phyloP scores from a whole-genome alignment of 1,140 invertebrate genomes.

The Cydia splendana region DNA sequence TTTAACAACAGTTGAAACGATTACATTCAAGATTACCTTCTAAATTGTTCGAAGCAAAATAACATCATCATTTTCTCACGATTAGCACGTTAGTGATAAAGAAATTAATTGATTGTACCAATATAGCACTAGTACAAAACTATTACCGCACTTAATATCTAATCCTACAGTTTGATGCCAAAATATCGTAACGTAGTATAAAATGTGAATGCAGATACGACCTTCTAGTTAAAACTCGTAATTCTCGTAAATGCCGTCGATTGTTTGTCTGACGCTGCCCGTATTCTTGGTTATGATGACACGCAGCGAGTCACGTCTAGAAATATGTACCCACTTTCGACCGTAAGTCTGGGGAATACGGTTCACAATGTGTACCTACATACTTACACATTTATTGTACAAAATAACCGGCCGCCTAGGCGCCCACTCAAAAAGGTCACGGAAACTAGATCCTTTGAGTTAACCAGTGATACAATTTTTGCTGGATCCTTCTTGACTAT shows the following conservation, averaged over 20 bases:
- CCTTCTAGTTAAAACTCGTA: background rate
- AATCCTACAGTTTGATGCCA: background rate
- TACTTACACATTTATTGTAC: background rate
- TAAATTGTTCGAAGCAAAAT: background rate
- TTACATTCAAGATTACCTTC: no score
- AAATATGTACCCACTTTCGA: background rate
- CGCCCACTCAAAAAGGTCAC: constrained; percentile 5
- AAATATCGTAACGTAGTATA: background rate
- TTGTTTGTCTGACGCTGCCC: background rate
- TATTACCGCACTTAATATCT: constrained; percentile 1
- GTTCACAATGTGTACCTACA: background rate
- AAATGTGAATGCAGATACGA: background rate
- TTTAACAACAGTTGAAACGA: no score
- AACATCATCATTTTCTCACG: background rate
- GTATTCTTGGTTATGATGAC: constrained; percentile 4
- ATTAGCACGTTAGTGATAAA: background rate
- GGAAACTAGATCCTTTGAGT: background rate
- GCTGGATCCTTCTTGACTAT: no score
- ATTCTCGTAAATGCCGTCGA: background rate
- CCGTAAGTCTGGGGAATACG: background rate
- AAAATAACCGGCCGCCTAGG: background rate
- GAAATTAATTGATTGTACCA: background rate
- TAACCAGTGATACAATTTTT: background rate
- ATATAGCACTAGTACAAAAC: background rate
- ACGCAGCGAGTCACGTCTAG: background rate